Percentiles rank a stretch among this genome's conserved stretches.
Evolutionary conservation across 2,797 vertebrate species (phyloP).

Genomic region (Pseudomugil tenellus): DNA sequence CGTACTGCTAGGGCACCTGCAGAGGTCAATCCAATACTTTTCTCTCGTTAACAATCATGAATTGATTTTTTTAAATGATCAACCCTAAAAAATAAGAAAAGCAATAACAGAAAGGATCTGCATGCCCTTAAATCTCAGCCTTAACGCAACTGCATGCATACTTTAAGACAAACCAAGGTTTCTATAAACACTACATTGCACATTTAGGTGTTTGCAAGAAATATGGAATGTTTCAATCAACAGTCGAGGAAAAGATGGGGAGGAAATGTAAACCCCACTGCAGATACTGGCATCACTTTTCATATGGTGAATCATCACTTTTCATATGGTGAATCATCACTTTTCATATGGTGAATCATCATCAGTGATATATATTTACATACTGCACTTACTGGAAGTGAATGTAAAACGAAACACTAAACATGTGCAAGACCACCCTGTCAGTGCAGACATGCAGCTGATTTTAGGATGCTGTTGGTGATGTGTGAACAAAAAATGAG

Average conservation of each 20-base stretch:
- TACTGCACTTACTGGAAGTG: conserved; percentile 24
- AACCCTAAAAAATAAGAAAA: conserved; percentile 34
- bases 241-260: conserved; percentile 3
- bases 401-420: conserved; percentile 7
- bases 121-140: conserved; percentile 35
- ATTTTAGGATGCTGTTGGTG: conserved; percentile 18
- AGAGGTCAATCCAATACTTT: conserved; percentile 25
- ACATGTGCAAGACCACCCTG: conserved; percentile 7
- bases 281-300: conserved; percentile 42
- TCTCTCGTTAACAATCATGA: conserved; percentile 3
- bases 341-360: conserved; percentile 17
- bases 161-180: conserved; percentile 19
- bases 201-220: conserved; percentile 45
- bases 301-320: conserved; percentile 11
- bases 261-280: conserved; percentile 32
- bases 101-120: conserved; percentile 25
- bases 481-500: conserved; percentile 32
- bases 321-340: conserved; percentile 15
- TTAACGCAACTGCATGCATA: conserved; percentile 42
- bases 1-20: conserved; percentile 36
- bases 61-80: background rate
- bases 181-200: conserved; percentile 54
- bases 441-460: conserved; percentile 30
- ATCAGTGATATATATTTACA: conserved; percentile 36
- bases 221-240: conserved; percentile 64